These are phyloP conservation scores for Drosophila helvetica DNA, from an alignment of 2,888 invertebrate species.

Conservation along the genomic window DNA sequence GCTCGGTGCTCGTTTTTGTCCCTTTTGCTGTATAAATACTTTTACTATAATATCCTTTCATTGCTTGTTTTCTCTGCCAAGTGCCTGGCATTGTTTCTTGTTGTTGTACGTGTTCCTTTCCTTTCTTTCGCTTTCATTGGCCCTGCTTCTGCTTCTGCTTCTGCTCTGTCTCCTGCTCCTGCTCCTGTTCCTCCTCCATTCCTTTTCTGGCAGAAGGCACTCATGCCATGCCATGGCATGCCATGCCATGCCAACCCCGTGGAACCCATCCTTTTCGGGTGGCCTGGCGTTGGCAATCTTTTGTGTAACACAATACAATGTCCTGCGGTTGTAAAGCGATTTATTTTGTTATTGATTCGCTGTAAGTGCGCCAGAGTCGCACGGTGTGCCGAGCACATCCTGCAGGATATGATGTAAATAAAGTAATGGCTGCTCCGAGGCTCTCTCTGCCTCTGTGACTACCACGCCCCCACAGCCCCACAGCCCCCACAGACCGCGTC, in stretches of 20 bases:
- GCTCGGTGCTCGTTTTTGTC: slow-evolving; percentile 48
- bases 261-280: slow-evolving; percentile 10
- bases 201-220: slow-evolving; percentile 29
- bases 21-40: slow-evolving; percentile 73
- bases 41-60: slow-evolving; percentile 78
- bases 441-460: slow-evolving; percentile 62
- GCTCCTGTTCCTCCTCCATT: slow-evolving; percentile 15
- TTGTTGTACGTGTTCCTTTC: slow-evolving; percentile 37
- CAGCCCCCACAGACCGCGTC: not conserved
- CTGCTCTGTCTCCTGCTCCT: slow-evolving; percentile 1
- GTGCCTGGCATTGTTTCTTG: slow-evolving; percentile 69
- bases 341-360: slow-evolving; percentile 80
- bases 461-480: slow-evolving; percentile 22
- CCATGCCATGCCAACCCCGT: too few relatives aligned
- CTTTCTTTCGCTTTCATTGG: slow-evolving; percentile 69
- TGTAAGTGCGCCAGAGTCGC: slow-evolving; percentile 68
- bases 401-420: slow-evolving; percentile 75
- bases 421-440: slow-evolving; percentile 73
- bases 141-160: slow-evolving; percentile 24
- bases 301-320: slow-evolving; percentile 79
- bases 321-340: slow-evolving; percentile 80
- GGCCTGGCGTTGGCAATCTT: slow-evolving; percentile 66
- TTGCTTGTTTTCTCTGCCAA: slow-evolving; percentile 76
- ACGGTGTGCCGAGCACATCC: slow-evolving; percentile 42
- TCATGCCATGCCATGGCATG: slow-evolving; percentile 30